Conservation (phyloP, 2,888 invertebrate genomes). For the Xiphydria camelus region DNA sequence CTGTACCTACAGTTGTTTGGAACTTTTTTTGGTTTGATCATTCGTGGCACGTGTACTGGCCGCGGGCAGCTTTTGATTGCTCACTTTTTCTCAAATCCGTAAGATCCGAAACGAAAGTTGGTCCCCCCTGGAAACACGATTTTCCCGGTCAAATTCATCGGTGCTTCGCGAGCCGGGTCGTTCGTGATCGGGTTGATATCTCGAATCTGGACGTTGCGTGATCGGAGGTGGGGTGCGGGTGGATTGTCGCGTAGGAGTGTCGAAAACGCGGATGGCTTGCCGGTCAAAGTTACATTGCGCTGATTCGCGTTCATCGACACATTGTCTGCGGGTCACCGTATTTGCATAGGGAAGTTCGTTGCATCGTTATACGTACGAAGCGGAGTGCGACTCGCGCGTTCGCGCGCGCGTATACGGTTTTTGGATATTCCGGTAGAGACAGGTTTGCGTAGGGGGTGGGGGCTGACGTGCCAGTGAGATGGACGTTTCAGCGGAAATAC, state of each 20-base stretch:
- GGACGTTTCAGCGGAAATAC: no score
- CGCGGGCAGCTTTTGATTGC: conserved; percentile 26
- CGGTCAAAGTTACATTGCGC: no score
- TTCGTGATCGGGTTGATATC: not conserved
- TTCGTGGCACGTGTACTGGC: conserved; percentile 18
- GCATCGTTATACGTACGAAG: no score
- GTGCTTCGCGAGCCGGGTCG: not conserved
- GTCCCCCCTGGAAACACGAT: conserved; percentile 41
- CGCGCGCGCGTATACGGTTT: no score
- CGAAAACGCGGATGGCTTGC: no score
- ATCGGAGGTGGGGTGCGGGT: no score
- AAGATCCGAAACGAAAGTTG: conserved; percentile 38
- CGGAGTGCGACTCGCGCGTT: no score
- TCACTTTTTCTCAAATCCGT: conserved; percentile 43
- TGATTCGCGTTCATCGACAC: no score
- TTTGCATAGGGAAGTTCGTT: not conserved
- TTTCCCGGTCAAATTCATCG: conserved; percentile 9
- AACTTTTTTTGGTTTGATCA: conserved; percentile 32
- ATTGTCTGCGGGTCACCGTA: not conserved
- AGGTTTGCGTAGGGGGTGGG: no score
- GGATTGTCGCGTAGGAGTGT: no score
- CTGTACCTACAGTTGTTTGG: conserved; percentile 31
- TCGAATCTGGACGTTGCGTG: not conserved
- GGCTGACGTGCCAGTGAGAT: no score
- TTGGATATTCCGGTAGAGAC: no score